A percentile compares a stretch with the other conserved stretches of the same genome.
These are phyloP conservation scores for Myotis vivesi DNA, from an alignment of 2,797 vertebrate genomes.

Conservation along the genomic window DNA sequence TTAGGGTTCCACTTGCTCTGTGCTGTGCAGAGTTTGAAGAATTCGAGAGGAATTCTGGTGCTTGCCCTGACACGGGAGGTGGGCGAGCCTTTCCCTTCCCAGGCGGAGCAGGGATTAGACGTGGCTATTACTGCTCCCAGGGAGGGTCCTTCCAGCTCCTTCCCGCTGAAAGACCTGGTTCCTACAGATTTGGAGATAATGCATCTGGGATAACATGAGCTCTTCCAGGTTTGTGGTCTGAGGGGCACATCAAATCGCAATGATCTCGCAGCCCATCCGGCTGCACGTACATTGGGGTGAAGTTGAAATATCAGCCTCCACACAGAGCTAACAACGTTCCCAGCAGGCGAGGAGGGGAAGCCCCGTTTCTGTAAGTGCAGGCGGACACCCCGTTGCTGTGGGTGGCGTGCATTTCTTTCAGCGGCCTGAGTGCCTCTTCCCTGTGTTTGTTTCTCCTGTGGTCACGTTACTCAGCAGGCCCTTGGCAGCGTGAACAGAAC, in stretches of 20 bases:
- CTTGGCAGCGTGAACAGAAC: slow-evolving; percentile 63
- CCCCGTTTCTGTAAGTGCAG: slow-evolving; percentile 70
- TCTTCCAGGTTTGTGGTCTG: slow-evolving; percentile 83
- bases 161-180: slow-evolving; percentile 72
- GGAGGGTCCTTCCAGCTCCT: slow-evolving; percentile 71
- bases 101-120: slow-evolving; percentile 54
- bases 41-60: slow-evolving; percentile 57
- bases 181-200: slow-evolving; percentile 84
- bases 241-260: slow-evolving; percentile 82
- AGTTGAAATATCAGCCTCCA: slow-evolving; percentile 69
- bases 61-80: slow-evolving; percentile 34
- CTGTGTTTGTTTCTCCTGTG: slow-evolving; percentile 81
- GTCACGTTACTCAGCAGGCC: slow-evolving; percentile 69
- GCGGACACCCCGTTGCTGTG: slow-evolving; percentile 75
- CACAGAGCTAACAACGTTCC: slow-evolving; percentile 75
- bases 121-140: slow-evolving; percentile 69
- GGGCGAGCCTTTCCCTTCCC: slow-evolving; percentile 38
- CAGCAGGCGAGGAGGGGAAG: slow-evolving; percentile 75
- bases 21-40: slow-evolving; percentile 26
- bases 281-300: slow-evolving; percentile 74
- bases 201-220: slow-evolving; percentile 85
- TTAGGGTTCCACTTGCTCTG: not conserved
- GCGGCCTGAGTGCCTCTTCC: slow-evolving; percentile 71
- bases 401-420: slow-evolving; percentile 79
- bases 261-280: slow-evolving; percentile 81